Percentiles rank a stretch among this genome's conserved stretches.
Conservation (phyloP, 1,140 invertebrate species). For the Caenorhabditis brenneri region DNA sequence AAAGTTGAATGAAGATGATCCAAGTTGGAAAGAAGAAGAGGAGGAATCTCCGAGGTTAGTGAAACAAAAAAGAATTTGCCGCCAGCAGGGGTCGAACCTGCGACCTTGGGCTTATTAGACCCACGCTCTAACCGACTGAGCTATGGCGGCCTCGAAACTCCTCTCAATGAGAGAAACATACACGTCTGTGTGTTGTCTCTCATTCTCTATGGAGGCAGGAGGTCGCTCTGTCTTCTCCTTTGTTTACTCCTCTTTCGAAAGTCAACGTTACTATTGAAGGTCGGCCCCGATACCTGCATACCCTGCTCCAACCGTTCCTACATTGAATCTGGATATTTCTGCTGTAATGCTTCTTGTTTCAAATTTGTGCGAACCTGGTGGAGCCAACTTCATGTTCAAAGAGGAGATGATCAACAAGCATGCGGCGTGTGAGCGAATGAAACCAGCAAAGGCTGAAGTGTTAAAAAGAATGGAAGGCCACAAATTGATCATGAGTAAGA, state of each 20-base stretch:
- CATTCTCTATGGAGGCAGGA: too few relatives aligned
- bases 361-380: constrained; percentile 16
- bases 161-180: too few relatives aligned
- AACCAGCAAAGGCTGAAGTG: background rate
- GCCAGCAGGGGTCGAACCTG: constrained; percentile 71
- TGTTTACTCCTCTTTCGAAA: background rate
- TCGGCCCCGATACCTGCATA: background rate
- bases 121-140: constrained; percentile 71
- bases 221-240: background rate
- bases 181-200: too few relatives aligned
- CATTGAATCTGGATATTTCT: constrained; percentile 28
- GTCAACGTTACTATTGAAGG: background rate
- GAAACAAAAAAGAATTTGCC: constrained; percentile 55
- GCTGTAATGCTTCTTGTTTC: constrained; percentile 32
- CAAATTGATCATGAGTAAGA: background rate
- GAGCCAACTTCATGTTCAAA: background rate
- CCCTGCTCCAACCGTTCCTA: background rate
- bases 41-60: background rate
- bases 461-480: background rate
- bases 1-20: background rate
- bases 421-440: background rate
- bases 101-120: constrained; percentile 72
- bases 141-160: constrained; percentile 63
- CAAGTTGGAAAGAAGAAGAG: background rate
- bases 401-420: constrained; percentile 31